Base-by-base conservation (phyloP, 2,888 invertebrate species). In the Morpho achilles region DNA sequence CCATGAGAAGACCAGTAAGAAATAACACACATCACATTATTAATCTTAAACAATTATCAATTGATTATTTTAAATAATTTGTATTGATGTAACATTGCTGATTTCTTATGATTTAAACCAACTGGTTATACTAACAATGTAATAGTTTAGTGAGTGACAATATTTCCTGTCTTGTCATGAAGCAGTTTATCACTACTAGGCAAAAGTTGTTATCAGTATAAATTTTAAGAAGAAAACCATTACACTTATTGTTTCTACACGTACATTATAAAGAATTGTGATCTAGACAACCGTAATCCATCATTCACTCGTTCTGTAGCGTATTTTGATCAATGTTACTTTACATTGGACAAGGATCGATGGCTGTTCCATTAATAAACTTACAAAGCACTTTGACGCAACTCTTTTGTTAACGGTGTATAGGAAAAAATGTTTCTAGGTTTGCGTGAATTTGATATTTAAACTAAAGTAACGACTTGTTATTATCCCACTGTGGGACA, bases 261-360 rank as follows among this genome's bases (percentile, higher is more conserved):
- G 48, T 48, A 54, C 40, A 54, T 54, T 45, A 52, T 59, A 51
- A 66, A 61, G 59, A 59, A 63, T 64, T 68, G 60, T 61, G 48
- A 59, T 60, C 40, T 49, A 56, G 69, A 69, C 69, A 66, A 66
- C 59, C 62, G 66, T 64, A 73, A 80, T 80, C 79, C 72, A 81
- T 81, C 81, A 79, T 72, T 58, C 53, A 54, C 22, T 47, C 53
- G 23, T 48, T 48, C 48, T 48, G 63, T 61, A 69, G 70, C 67
- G 64, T 68, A 72, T 73, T 72, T 71, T 75, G 74, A 73, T 79
- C 73, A 76, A 75, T 75, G 69, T 73, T 71, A 62, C 69, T 67
- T 69, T 67, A 68, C 66, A 68, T 68, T 66, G 68, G 76, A 79
- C 76, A 68, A 70, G 64, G 77, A 79, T 76, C 72, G 77, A 79